Percentiles rank a stretch among this genome's conserved stretches.
phyloP scores from a whole-genome alignment of 1,140 invertebrate species.

The Kradibia gibbosae region DNA sequence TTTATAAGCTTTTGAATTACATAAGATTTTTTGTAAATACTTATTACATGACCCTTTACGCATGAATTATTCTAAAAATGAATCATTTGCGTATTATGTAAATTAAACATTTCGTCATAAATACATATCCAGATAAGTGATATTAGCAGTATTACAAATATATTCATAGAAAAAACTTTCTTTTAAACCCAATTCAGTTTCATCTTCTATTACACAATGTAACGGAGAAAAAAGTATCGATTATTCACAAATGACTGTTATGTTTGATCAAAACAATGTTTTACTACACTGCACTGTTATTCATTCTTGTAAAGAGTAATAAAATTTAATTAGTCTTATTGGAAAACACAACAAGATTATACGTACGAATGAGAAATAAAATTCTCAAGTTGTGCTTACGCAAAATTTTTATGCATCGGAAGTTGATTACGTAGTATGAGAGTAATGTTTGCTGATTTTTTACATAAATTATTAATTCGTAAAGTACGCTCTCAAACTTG shows the following conservation, averaged over 20 bases:
- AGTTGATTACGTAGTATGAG: constrained; percentile 17
- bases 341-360: not conserved
- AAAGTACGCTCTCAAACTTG: too few species aligned
- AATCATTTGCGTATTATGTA: too few species aligned
- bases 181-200: not conserved
- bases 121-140: too few species aligned
- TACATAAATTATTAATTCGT: too few species aligned
- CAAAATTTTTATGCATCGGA: constrained; percentile 16
- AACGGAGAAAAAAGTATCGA: not conserved
- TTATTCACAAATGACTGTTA: not conserved
- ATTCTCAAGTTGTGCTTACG: not conserved
- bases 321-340: constrained; percentile 23
- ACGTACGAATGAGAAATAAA: not conserved
- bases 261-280: not conserved
- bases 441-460: not conserved
- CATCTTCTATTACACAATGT: not conserved
- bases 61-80: too few species aligned
- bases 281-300: not conserved
- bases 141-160: too few species aligned
- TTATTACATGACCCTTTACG: too few species aligned
- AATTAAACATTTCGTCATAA: too few species aligned
- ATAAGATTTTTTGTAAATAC: too few species aligned
- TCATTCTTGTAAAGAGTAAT: constrained; percentile 21
- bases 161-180: not conserved
- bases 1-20: too few species aligned